Base-by-base conservation (phyloP, 2,113 vertebrate species). In the Conger conger region DNA sequence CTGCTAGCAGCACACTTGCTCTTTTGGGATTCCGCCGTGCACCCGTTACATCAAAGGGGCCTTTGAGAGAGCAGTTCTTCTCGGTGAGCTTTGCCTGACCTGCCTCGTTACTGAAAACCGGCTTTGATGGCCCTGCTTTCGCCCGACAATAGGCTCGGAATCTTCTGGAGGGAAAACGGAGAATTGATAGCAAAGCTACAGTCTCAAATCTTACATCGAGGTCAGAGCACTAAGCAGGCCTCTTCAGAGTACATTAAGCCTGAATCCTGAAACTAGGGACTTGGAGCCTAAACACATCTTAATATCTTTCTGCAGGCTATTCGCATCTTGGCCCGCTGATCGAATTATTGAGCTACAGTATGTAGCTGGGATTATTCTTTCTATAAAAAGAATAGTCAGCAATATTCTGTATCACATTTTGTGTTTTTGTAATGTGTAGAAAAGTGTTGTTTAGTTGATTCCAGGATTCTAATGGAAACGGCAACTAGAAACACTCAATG, bases 11-110 rank as follows among this genome's bases (percentile, higher is more conserved):
- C 89, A 84, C 91, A 92, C 92, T 95, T 94, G 93, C 92, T 93
- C 94, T 94, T 94, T 95, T 94, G 91, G 94, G 88, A 88, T 92
- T 91, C 92, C 77, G 86, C 90, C 93, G 94, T 95, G 93, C 94
- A 90, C 89, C 16, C 53, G 83, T 42, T 6, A 93, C 91, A 93
- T 95, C 95, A 96, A 95, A 95, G 87, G 57, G 86, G 87, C 84
- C 91, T 94, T 94, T 93, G 90, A 95, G 91, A 89, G 82, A 86
- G 89, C 88, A 36, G 63, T 91, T 85, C 88, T 88, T 86, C 89
- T 93, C 92, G 89, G 68, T 84, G 79, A 89, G 92, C 92, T 94
- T 63, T 95, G 94, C 93, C 92, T 93, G 90, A 91, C 91, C 91
- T 92, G 89, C 91, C 91, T 94, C 93, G 93, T 94, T 94, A 93